phyloP scores from a whole-genome alignment of 2,797 vertebrate genomes.

The Enteromius mattozi region DNA sequence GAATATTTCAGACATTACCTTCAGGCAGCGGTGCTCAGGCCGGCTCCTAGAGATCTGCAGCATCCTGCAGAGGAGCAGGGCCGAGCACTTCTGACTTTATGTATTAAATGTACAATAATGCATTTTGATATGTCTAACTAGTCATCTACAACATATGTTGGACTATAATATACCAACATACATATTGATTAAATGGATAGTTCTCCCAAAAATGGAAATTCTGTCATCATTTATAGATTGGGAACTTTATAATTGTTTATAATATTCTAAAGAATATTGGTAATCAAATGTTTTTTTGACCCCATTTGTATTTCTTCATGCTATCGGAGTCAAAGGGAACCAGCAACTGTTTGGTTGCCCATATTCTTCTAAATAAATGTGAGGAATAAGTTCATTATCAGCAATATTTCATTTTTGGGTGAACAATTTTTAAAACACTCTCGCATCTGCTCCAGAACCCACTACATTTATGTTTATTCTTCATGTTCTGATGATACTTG shows the following conservation, averaged over 20 bases:
- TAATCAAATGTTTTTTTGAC: too few relatives aligned
- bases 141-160: neutral
- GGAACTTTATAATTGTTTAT: too few relatives aligned
- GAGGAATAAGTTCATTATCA: neutral
- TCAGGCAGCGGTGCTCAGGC: neutral
- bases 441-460: too few relatives aligned
- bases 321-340: neutral
- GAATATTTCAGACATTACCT: constrained; percentile 11
- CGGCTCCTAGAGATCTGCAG: neutral
- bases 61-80: neutral
- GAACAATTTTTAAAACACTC: neutral
- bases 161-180: neutral
- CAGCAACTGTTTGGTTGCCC: neutral
- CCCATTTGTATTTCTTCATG: neutral
- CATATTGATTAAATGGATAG: neutral
- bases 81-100: neutral
- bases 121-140: neutral
- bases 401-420: too few relatives aligned
- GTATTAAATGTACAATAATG: neutral
- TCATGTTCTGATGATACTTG: neutral
- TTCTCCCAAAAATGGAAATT: too few relatives aligned
- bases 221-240: too few relatives aligned
- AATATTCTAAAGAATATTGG: too few relatives aligned
- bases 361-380: neutral
- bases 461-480: neutral